phyloP scores from a whole-genome alignment of 2,797 vertebrate genomes.

The Arnoldichthys spilopterus region DNA sequence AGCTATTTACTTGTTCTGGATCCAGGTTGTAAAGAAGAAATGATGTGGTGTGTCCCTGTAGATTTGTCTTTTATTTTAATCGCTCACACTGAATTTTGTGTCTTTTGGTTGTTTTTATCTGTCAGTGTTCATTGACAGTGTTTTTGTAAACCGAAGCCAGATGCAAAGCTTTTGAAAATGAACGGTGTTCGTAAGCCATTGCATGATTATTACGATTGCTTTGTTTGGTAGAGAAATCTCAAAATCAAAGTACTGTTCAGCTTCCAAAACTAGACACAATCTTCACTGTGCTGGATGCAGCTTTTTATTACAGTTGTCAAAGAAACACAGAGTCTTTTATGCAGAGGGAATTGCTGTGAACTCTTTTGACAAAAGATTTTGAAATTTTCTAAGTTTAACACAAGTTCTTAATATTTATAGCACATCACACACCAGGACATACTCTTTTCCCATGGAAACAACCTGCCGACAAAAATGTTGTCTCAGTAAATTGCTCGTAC shows the following conservation, averaged over 20 bases:
- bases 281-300: too few relatives aligned
- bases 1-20: not conserved
- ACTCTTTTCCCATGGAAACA: too few relatives aligned
- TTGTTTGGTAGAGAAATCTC: not conserved
- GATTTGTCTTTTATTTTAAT: not conserved
- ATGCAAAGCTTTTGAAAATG: not conserved
- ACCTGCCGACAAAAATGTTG: too few relatives aligned
- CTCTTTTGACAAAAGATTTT: too few relatives aligned
- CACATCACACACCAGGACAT: too few relatives aligned
- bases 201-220: not conserved
- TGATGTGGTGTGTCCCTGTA: not conserved
- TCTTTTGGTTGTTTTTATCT: not conserved
- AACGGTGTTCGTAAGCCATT: not conserved
- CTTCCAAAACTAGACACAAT: not conserved
- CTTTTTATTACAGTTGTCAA: too few relatives aligned
- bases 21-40: not conserved
- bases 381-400: too few relatives aligned
- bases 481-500: too few relatives aligned
- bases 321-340: too few relatives aligned
- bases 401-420: too few relatives aligned
- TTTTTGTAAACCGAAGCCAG: not conserved
- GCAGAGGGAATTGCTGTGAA: too few relatives aligned
- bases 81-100: not conserved
- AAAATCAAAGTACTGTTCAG: not conserved
- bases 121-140: not conserved